Conservation (phyloP, 1,140 invertebrate genomes). For the Cyclina sinensis region DNA sequence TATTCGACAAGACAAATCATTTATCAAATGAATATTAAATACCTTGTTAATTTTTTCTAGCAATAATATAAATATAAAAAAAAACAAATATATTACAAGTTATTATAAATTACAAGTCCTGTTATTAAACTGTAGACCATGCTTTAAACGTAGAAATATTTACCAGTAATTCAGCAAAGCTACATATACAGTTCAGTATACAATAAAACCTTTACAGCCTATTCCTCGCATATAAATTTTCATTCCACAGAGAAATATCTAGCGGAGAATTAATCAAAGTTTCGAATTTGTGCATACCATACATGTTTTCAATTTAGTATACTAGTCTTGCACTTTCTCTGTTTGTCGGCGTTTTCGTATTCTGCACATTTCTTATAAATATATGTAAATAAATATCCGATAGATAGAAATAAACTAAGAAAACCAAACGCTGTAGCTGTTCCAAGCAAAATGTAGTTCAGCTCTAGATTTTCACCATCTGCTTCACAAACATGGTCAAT, state of each 20-base stretch:
- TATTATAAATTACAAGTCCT: too few species aligned
- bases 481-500: not conserved
- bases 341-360: not conserved
- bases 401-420: not conserved
- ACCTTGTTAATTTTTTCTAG: too few species aligned
- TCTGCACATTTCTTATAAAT: not conserved
- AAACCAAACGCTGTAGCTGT: not conserved
- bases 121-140: too few species aligned
- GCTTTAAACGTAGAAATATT: not conserved
- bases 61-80: too few species aligned
- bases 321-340: not conserved
- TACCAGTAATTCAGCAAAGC: not conserved
- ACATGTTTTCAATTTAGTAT: too few species aligned
- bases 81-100: too few species aligned
- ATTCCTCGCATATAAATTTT: not conserved
- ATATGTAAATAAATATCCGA: not conserved
- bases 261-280: too few species aligned
- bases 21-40: too few species aligned
- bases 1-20: too few species aligned
- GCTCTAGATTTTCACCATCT: not conserved
- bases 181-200: not conserved
- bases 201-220: not conserved
- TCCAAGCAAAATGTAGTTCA: not conserved
- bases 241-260: not conserved
- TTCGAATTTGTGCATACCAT: too few species aligned